Evolutionary conservation across 2,797 vertebrate genomes (phyloP).

Genomic region (Sebastes vulpes): DNA sequence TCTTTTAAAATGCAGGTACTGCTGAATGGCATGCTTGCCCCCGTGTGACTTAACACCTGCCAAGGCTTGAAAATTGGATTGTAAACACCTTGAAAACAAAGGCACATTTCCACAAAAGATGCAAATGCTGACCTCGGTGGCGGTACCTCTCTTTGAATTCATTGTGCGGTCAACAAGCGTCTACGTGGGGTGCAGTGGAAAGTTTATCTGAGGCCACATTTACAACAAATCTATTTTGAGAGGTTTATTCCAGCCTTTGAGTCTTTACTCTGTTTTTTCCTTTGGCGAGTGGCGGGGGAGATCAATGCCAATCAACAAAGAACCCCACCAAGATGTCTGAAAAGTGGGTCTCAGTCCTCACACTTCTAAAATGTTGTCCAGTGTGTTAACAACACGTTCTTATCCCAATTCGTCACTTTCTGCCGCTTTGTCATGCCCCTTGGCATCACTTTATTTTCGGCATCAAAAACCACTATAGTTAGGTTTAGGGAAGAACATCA

Average conservation of each 20-base stretch:
- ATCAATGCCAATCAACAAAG: conserved; percentile 9
- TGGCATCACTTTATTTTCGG: too few relatives aligned
- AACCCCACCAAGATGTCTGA: neutral
- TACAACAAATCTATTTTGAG: neutral
- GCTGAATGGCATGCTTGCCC: neutral
- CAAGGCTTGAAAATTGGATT: neutral
- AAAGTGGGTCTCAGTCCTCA: neutral
- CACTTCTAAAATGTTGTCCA: neutral
- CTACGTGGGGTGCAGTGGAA: neutral
- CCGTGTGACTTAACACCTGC: neutral
- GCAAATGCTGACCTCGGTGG: neutral
- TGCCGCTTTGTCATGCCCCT: too few relatives aligned
- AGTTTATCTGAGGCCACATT: neutral
- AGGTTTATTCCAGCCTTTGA: neutral
- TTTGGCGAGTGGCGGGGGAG: neutral
- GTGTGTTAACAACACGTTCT: neutral
- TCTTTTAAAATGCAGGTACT: neutral
- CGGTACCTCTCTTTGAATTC: neutral
- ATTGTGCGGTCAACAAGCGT: neutral
- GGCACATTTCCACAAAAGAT: neutral
- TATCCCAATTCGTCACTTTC: too few relatives aligned
- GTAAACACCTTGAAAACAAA: conserved; percentile 3
- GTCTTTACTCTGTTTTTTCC: neutral
- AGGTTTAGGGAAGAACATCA: too few relatives aligned
- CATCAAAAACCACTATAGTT: too few relatives aligned